Percentiles rank a stretch among this genome's conserved stretches.
phyloP scores from a whole-genome alignment of 2,113 vertebrate genomes.

The Hymenochirus boettgeri region DNA sequence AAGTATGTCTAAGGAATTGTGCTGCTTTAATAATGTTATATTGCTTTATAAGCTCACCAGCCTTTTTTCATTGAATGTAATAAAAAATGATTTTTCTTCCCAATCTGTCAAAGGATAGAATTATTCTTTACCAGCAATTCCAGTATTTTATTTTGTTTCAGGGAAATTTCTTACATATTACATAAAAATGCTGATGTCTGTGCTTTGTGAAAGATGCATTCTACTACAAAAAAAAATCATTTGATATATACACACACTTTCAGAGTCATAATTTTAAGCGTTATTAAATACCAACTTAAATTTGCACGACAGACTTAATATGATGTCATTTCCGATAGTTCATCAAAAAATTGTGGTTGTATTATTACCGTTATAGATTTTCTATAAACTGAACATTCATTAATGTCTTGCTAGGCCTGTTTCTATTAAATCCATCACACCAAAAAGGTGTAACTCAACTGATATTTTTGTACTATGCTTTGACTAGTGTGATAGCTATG shows the following conservation, averaged over 20 bases:
- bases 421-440: too few species aligned
- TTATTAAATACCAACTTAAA: too few species aligned
- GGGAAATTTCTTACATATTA: conserved; percentile 5
- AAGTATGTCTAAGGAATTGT: not conserved
- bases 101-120: not conserved
- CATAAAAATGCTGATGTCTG: conserved; percentile 8
- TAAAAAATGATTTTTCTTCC: conserved; percentile 12
- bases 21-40: conserved; percentile 19
- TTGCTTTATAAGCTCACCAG: conserved; percentile 2
- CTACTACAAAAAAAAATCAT: not conserved
- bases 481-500: too few species aligned
- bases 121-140: conserved; percentile 3
- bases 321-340: too few species aligned
- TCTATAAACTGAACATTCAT: too few species aligned
- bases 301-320: too few species aligned
- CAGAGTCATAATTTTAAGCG: too few species aligned
- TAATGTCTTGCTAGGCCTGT: too few species aligned
- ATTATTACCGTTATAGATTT: too few species aligned
- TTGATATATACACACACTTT: not conserved
- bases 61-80: not conserved
- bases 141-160: conserved; percentile 13
- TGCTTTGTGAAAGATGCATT: not conserved
- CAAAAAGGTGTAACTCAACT: too few species aligned
- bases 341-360: too few species aligned
- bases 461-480: too few species aligned